Percentiles rank a stretch among this genome's conserved stretches.
Evolutionary conservation across 2,797 vertebrate genomes (phyloP).

Genomic region (Salarias fasciatus): DNA sequence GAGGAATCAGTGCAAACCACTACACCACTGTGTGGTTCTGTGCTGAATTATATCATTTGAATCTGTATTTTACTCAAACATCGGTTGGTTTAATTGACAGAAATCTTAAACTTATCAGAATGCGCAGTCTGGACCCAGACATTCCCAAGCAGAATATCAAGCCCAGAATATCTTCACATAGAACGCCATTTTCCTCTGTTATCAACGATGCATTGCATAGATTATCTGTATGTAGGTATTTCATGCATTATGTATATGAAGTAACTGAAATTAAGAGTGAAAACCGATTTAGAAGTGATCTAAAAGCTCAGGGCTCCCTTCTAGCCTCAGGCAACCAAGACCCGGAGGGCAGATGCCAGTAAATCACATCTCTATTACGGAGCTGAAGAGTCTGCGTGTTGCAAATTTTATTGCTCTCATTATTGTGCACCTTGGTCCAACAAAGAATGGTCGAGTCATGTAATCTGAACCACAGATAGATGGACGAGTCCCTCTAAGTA

Average conservation of each 20-base stretch:
- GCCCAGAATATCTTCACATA: too few species aligned
- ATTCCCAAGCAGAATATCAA: too few species aligned
- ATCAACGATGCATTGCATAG: too few species aligned
- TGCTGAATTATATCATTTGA: too few species aligned
- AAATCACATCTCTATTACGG: slow-evolving; percentile 63
- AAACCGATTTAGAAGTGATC: slow-evolving; percentile 19
- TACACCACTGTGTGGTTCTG: too few species aligned
- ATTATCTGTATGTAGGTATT: neutral
- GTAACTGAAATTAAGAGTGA: slow-evolving; percentile 5
- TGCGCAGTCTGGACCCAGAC: too few species aligned
- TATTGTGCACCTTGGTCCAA: slow-evolving; percentile 43
- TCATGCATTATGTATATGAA: neutral
- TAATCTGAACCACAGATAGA: neutral
- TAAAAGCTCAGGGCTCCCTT: slow-evolving; percentile 27
- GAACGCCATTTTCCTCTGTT: too few species aligned
- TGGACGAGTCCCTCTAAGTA: slow-evolving; percentile 4
- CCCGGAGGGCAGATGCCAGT: slow-evolving; percentile 54
- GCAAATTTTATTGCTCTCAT: slow-evolving; percentile 59
- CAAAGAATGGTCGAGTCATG: slow-evolving; percentile 2
- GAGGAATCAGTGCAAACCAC: too few species aligned
- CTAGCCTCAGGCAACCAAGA: slow-evolving; percentile 45
- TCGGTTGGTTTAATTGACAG: too few species aligned
- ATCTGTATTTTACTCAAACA: too few species aligned
- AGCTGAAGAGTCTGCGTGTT: slow-evolving; percentile 43
- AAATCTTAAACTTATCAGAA: too few species aligned